Evolutionary conservation across 35 echinoderm and acorn worm species (phyloP).

Genomic region (Nesometra sesokonis): DNA sequence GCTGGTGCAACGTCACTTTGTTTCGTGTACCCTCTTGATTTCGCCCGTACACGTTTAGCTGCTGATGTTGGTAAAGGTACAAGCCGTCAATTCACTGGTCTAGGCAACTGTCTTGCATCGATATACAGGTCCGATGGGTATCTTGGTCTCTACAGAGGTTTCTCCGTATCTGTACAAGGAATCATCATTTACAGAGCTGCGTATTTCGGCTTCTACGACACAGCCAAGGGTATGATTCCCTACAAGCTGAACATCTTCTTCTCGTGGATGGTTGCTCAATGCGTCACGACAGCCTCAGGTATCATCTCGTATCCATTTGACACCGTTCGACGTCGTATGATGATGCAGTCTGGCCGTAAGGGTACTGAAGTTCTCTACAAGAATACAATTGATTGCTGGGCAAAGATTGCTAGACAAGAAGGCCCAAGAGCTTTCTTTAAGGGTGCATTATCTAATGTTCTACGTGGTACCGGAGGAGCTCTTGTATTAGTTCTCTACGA

Average conservation of each 20-base stretch:
- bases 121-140: conserved; percentile 90
- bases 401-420: conserved; percentile 63
- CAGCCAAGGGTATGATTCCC: conserved; percentile 82
- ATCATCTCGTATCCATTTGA: conserved; percentile 99
- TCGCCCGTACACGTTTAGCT: conserved; percentile 94
- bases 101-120: conserved; percentile 68
- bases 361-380: conserved; percentile 86
- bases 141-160: conserved; percentile 80
- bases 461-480: conserved; percentile 94
- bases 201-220: conserved; percentile 98
- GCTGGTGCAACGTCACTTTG: conserved; percentile 88
- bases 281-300: conserved; percentile 78
- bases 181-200: conserved; percentile 99
- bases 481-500: conserved; percentile 87
- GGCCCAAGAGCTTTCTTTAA: conserved; percentile 88
- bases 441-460: conserved; percentile 94
- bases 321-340: conserved; percentile 96
- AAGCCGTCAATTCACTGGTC: conserved; percentile 67
- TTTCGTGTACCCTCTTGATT: conserved; percentile 95
- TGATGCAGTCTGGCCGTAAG: conserved; percentile 92
- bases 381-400: conserved; percentile 90
- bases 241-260: conserved; percentile 57
- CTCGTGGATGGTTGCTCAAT: conserved; percentile 94
- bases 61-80: conserved; percentile 70
- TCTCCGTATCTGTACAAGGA: conserved; percentile 78